Base-by-base conservation (phyloP, 2,797 vertebrate species). In the Chaetophractus vellerosus region DNA sequence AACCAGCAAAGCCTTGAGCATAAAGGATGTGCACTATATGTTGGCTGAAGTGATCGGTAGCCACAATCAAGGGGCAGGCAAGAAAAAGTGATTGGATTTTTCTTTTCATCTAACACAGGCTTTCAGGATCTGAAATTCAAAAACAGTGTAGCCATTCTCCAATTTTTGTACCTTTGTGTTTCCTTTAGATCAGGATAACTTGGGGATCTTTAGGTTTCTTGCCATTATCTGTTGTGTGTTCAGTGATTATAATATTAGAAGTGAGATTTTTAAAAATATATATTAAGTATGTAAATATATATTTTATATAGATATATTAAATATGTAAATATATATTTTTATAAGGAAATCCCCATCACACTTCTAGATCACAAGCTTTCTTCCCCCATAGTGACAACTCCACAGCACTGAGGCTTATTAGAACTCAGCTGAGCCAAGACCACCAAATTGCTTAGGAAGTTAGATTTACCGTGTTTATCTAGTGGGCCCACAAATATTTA, bases 111-210 rank as follows among this genome's bases (percentile, higher is more conserved):
- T 50, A 41, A 75, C 2, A 0, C 16, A 57, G 19, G 19, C 71
- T 59, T 26, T 91, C 14, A 48, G 76, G 80, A 85, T 59, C 11
- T 76, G 74, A 93, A 80, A n/a, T 33, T 92, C 59, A 90, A 61
- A 83, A 52, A 9, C 18, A 8, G 24, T 7, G 0, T 48, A 48
- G 26, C 63, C 88, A 14, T 9, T 57, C 36, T 81, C 31, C n/a
- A 75, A 19, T 74, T 91, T 23, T 93, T 31, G 21, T 9, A 71
- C 28, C 38, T 75, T 7, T 11, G 6, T 33, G 41, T 59, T 80
- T 55, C 38, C 52, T 26, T 84, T 52, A 71, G 52, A 88, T 76
- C 38, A 96, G 72, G 69, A 31, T 41, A 79, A 79, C 33, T 15
- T 19, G n/a, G 59, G 33, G 28, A 45, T 74, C 38, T 28, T 57